Evolutionary conservation across 2,888 invertebrate species (phyloP).

Genomic region (Gastrophysa polygoni): DNA sequence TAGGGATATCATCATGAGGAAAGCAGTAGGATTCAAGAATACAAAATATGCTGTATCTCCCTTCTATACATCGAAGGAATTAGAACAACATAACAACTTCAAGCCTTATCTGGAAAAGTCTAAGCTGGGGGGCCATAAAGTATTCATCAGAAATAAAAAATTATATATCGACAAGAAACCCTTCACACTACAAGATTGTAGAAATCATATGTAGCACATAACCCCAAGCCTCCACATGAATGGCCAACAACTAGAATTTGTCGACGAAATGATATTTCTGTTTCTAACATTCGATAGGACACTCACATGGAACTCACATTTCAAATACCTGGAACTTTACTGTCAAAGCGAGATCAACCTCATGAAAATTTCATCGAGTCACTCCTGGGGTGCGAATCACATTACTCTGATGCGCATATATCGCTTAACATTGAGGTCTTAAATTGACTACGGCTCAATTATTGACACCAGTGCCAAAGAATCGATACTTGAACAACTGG

Average conservation of each 20-base stretch:
- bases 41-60: neutral
- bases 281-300: neutral
- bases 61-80: neutral
- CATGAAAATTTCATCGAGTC: neutral
- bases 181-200: neutral
- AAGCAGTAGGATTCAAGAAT: neutral
- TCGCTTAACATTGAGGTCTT: neutral
- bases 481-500: neutral
- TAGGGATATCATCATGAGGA: neutral
- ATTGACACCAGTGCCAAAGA: neutral
- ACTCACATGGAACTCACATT: neutral
- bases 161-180: neutral
- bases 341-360: neutral
- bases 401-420: neutral
- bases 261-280: neutral
- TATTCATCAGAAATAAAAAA: neutral
- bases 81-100: neutral
- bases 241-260: too few relatives aligned
- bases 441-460: conserved; percentile 1
- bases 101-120: neutral
- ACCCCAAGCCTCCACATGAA: too few relatives aligned
- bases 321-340: neutral
- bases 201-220: too few relatives aligned
- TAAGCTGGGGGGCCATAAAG: neutral
- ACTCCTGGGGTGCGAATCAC: neutral